phyloP scores from a whole-genome alignment of 2,113 vertebrate genomes.

The Herpailurus yagouaroundi region DNA sequence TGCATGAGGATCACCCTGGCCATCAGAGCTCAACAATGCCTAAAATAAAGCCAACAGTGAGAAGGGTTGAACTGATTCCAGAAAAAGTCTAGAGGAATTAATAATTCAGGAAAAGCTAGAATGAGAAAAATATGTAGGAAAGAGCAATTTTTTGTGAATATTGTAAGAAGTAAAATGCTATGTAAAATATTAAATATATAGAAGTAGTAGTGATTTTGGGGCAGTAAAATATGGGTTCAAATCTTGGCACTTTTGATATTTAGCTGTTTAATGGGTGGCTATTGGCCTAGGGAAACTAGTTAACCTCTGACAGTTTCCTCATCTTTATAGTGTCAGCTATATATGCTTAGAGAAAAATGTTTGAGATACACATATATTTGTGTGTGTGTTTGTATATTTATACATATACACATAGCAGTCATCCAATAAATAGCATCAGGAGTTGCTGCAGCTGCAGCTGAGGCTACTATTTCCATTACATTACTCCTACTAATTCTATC shows the following conservation, averaged over 20 bases:
- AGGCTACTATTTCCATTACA: not conserved
- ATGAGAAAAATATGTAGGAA: not conserved
- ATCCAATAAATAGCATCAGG: not conserved
- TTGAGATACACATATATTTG: not conserved
- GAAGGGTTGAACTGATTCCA: not conserved
- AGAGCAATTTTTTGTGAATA: conserved; percentile 20
- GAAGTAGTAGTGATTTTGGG: not conserved
- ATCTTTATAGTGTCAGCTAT: not conserved
- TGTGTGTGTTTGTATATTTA: not conserved
- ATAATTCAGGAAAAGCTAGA: conserved; percentile 52
- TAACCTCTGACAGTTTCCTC: not conserved
- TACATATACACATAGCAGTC: not conserved
- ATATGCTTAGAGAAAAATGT: not conserved
- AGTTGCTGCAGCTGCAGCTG: not conserved
- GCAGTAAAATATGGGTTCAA: not conserved
- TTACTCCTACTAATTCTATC: not conserved
- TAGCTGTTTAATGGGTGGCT: not conserved
- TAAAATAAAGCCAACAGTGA: not conserved
- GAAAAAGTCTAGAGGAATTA: conserved; percentile 36
- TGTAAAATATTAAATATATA: conserved; percentile 6
- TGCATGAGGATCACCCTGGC: not conserved
- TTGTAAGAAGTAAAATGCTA: not conserved
- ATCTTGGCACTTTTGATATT: conserved; percentile 27
- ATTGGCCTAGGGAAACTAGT: not conserved
- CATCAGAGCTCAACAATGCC: not conserved